Base-by-base conservation (phyloP, 2,797 vertebrate species). In the Pangasius sanitwongsei region DNA sequence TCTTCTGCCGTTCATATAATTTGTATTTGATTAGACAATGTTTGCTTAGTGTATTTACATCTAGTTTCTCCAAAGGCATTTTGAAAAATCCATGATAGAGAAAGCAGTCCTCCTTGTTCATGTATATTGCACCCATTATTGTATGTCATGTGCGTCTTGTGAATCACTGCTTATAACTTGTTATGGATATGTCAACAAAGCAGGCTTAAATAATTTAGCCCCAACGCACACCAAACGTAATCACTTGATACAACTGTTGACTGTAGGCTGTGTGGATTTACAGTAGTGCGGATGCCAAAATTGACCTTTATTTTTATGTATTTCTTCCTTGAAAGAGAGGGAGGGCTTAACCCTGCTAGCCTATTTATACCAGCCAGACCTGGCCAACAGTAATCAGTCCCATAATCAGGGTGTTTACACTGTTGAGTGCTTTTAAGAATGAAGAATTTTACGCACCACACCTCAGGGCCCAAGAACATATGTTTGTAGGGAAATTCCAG, bases 351-450 rank as follows among this genome's bases (percentile, higher is more conserved):
- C 28, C 61, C 8, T n/a, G 59, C 34, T 65, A 63, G 15, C 5
- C 81, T 65, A n/a, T 65, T 83, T 44, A 67, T 67, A 67, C 61
- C 59, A 83, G 15, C 12, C 41, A 67, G 7, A 41, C 57, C 34
- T 83, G 57, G 7, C 44, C 16, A 85, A 69, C 83, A 69, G 41
- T 48, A 85, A 85, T 85, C 28, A 23, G 15, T 70, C 28, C 65
- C 50, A 6, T 77, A 89, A 89, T 86, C 85, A 89, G 65, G 65
- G 50, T 44, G 63, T 61, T 86, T 77, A 81, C 72, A 57, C 65
- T 72, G 28, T 34, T 61, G 63, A 81, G 55, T 55, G 20, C 50
- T 70, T 86, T 63, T n/a, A 67, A 50, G 48, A 55, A 63, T 44
- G 11, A 85, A 37, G 11, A 59, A 53, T 86, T 72, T 82, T 59